Evolutionary conservation across 2,797 vertebrate genomes (phyloP), one percentile per base, ranked within the genome.

Genomic region (Betta splendens): DNA sequence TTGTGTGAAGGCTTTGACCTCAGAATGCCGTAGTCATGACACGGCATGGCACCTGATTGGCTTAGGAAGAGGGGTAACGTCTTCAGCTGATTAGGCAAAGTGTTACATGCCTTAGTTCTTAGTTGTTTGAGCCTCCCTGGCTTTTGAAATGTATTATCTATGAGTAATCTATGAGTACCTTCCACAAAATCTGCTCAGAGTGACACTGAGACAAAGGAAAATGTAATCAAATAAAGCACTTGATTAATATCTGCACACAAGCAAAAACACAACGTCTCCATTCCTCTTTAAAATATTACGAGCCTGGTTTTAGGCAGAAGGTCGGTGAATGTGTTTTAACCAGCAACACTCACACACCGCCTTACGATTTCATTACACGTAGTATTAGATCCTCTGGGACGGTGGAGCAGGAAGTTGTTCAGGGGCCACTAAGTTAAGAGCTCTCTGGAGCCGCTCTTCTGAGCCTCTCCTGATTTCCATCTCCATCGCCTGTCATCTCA

Each of bases 21-120:
- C 49, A 64, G 22, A 40, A 72, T 33, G 42, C 20, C 31, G 4
- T 1, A 40, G 67, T 36, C 54, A 77, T 69, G 56, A 68, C 59
- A 67, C 8, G 59, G 37, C 46, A 59, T 51, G 64, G 54, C n/a
- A 77, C 51, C 35, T 75, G 71, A 87, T 67, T 75, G 76, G 77
- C 76, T 87, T 72, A 79, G 66, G 80, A 2, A 9, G 45, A 37
- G 44, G 35, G 44, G 56, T 53, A 63, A 72, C 51, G 65, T 58
- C 72, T 59, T 75, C 26, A 69, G 60, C 82, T 73, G 65, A 82
- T 80, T 69, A 65, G 48, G 61, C 21, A 17, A 69, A 47, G 52
- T 50, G 45, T 46, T 29, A 52, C 45, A 62, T 45, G 55, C 46
- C 50, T 37, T 40, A 39, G 53, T 26, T 67, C 50, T 37, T 40